Base-by-base conservation (phyloP, 2,113 vertebrate genomes). In the Coptodon bakossiorum region DNA sequence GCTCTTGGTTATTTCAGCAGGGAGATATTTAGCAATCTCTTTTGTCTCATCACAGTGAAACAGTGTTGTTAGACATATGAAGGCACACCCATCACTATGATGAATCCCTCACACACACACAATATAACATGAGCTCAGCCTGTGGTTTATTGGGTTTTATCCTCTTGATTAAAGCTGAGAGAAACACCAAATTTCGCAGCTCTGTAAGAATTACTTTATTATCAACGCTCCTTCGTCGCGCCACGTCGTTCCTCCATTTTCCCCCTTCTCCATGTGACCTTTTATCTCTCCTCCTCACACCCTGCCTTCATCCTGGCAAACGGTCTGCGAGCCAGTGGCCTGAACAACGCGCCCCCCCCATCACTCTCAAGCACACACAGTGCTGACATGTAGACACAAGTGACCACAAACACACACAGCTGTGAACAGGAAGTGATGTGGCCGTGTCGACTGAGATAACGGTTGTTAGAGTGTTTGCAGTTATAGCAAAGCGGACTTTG, bases 391-490 rank as follows among this genome's bases (percentile, higher is more conserved):
- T 68, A 66, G 48, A 9, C 59, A 86, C 54, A 81, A 87, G 31
- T 73, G 38, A 53, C 68, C 24, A 81, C 63, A 82, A 36, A 40
- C 63, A 61, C 56, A 66, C 85, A 81, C 17, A 52, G 36, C 66
- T 61, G 43, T 71, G 83, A 89, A 79, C 84, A 93, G 95, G 95
- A 96, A 95, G 89, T 94, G 90, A 93, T 94, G 92, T 94, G 90
- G 88, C 90, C 82, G 38, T 76, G 43, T 78, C 38, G 31, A 19
- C 52, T 3, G 27, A 82, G 92, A 95, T 94, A 94, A 87, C 24
- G 2, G 61, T 81, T 80, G 80, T 68, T 12, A 19, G 34, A 83
- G 88, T 59, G 85, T 95, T 88, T 89, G 56, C 82, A 91, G 83
- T 88, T 81, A 90, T 88, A 91, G 68, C 57, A 84, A 61, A 87